Evolutionary conservation across 64 coral and sea anemone species (phyloP).

Genomic region (Pocillopora damicornis): DNA sequence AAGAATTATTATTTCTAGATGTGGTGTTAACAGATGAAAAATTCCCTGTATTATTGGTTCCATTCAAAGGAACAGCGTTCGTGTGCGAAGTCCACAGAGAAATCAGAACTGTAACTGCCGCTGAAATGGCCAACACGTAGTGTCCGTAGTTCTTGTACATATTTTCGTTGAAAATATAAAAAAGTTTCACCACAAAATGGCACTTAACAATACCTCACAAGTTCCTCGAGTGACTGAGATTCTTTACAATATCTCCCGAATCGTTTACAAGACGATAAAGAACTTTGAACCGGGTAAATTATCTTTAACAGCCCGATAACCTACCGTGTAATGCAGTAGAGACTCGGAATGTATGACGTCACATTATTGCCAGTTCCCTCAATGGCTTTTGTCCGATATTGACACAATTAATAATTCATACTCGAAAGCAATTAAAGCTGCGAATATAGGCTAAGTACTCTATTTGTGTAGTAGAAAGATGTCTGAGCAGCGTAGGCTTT

Average conservation of each 20-base stretch:
- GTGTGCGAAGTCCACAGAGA: background rate
- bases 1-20: background rate
- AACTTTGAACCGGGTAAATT: background rate
- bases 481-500: background rate
- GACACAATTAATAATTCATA: conserved; percentile 21
- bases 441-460: background rate
- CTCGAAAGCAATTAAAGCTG: background rate
- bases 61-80: conserved; percentile 20
- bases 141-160: background rate
- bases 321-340: background rate
- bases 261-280: background rate
- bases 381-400: conserved; percentile 2
- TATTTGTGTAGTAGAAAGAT: background rate
- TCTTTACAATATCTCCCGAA: background rate
- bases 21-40: background rate
- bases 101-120: background rate
- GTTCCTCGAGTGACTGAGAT: background rate
- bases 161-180: background rate
- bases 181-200: background rate
- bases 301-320: background rate
- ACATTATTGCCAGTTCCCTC: background rate
- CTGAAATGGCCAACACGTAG: background rate
- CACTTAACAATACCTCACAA: background rate
- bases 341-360: conserved; percentile 39
- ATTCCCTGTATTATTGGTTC: background rate